Conservation (phyloP, 2,888 invertebrate genomes). For the Cosmia trapezina region DNA sequence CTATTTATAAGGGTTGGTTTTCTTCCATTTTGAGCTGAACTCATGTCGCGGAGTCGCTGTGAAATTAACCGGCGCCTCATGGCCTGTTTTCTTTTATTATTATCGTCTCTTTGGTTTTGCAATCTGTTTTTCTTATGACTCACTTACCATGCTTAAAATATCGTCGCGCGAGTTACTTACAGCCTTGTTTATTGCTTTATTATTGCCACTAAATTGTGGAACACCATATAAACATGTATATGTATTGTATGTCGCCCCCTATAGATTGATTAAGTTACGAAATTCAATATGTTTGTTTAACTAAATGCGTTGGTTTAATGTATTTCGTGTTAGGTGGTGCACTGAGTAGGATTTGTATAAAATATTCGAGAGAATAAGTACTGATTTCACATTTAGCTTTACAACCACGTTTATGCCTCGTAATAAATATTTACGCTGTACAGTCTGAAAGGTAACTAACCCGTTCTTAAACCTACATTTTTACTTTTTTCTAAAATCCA, state of each 20-base stretch:
- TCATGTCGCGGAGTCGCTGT: constrained; percentile 75
- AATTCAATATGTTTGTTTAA: constrained; percentile 49
- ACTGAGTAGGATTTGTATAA: constrained; percentile 39
- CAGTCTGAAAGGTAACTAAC: constrained; percentile 27
- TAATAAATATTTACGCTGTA: constrained; percentile 30
- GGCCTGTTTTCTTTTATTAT: constrained; percentile 82
- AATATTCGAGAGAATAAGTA: constrained; percentile 30
- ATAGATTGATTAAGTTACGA: constrained; percentile 44
- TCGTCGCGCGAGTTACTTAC: constrained; percentile 63
- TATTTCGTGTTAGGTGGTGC: constrained; percentile 17
- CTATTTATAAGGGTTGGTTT: constrained; percentile 84
- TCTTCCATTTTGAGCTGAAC: constrained; percentile 83
- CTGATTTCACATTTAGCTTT: constrained; percentile 26
- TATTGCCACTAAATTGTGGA: constrained; percentile 53
- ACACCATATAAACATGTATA: constrained; percentile 5
- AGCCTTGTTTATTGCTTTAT: constrained; percentile 65
- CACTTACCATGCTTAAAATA: constrained; percentile 82
- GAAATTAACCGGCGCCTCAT: constrained; percentile 88
- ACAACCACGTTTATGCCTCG: constrained; percentile 27
- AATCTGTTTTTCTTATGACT: constrained; percentile 84
- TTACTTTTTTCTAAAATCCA: constrained; percentile 13
- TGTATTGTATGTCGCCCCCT: background rate
- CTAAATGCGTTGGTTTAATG: constrained; percentile 49
- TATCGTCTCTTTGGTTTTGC: constrained; percentile 78
- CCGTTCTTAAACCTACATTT: background rate